phyloP scores from a whole-genome alignment of 1,140 invertebrate genomes.

The Frieseomelitta varia region DNA sequence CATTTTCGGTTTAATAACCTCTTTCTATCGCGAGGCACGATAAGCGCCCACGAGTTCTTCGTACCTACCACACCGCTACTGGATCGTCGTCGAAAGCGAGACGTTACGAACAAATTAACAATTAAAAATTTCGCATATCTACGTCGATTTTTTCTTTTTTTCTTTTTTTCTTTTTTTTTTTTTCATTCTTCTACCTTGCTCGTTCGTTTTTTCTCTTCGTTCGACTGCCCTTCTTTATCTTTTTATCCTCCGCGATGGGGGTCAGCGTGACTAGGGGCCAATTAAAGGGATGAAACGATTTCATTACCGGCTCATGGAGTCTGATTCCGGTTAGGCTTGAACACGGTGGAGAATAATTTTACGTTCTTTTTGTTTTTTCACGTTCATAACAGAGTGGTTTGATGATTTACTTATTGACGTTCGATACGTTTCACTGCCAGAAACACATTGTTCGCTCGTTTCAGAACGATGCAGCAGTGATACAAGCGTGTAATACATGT shows the following conservation, averaged over 20 bases:
- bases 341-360: neutral
- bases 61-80: too few relatives aligned
- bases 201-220: neutral
- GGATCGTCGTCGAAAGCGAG: neutral
- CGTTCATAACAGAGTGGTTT: neutral
- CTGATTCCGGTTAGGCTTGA: neutral
- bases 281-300: neutral
- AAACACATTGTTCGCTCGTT: neutral
- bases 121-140: neutral
- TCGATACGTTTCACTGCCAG: neutral
- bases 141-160: neutral
- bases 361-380: neutral
- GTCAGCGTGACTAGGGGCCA: neutral
- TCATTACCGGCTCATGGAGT: neutral
- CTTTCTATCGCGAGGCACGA: constrained; percentile 18
- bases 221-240: too few relatives aligned
- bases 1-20: constrained; percentile 41
- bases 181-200: neutral
- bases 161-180: neutral
- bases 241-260: neutral
- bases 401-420: neutral
- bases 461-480: neutral
- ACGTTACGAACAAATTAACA: neutral
- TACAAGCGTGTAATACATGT: neutral
- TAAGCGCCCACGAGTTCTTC: neutral